phyloP scores from a whole-genome alignment of 53 echinoderm and acorn worm genomes.

The Stichopus horrens region DNA sequence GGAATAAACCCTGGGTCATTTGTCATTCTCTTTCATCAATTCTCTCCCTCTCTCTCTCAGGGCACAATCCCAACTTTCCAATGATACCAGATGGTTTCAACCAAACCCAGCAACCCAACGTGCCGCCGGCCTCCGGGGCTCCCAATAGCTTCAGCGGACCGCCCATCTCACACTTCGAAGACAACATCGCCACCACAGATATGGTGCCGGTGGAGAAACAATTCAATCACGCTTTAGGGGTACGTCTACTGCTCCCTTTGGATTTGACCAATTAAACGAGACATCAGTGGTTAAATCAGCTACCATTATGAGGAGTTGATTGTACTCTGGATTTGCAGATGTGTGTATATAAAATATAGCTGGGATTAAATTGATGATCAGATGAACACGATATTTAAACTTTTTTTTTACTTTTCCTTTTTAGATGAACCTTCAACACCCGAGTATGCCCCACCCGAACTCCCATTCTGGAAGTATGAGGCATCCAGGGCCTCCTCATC shows the following conservation, averaged over 20 bases:
- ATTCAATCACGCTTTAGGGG: slow-evolving; percentile 86
- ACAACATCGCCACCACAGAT: slow-evolving; percentile 92
- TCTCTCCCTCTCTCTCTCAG: background rate
- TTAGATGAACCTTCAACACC: slow-evolving; percentile 58
- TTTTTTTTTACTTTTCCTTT: background rate
- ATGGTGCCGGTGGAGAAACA: slow-evolving; percentile 97
- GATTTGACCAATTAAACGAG: too few species aligned
- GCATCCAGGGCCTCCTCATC: slow-evolving; percentile 57
- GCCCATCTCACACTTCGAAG: slow-evolving; percentile 68
- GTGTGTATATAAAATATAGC: too few species aligned
- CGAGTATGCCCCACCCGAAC: slow-evolving; percentile 61
- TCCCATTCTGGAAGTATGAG: slow-evolving; percentile 45
- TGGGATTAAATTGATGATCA: too few species aligned
- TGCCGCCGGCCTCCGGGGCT: slow-evolving; percentile 34
- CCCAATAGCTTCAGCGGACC: slow-evolving; percentile 60
- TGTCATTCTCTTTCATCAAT: too few species aligned
- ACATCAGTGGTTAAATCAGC: too few species aligned
- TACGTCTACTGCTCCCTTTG: slow-evolving; percentile 41
- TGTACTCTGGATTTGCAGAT: too few species aligned
- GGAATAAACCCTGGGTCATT: too few species aligned
- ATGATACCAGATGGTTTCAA: slow-evolving; percentile 38
- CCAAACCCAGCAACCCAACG: background rate
- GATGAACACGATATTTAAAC: background rate
- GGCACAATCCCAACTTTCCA: slow-evolving; percentile 40
- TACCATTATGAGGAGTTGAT: too few species aligned